Evolutionary conservation across 2,797 vertebrate genomes (phyloP), one percentile per base, ranked within the genome.

Genomic region (Thripadectes ignobilis): DNA sequence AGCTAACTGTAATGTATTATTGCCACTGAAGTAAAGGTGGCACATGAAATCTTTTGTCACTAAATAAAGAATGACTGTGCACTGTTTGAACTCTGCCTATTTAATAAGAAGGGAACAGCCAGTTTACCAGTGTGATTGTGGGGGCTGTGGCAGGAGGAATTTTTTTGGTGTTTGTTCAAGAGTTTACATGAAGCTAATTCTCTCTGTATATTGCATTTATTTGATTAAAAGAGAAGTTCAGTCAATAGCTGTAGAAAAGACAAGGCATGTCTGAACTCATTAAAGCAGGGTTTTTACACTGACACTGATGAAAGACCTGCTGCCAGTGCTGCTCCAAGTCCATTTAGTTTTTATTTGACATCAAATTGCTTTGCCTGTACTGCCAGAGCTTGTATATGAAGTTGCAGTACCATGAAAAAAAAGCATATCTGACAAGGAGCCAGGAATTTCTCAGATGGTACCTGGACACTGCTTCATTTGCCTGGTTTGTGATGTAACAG

Each of bases 231-330:
- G 76, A 66, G 39, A 72, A n/a, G 46, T 32, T 92, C 45, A 78
- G 63, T 96, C 88, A 94, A 86, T 95, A 96, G 73, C 75, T 84
- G 55, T 65, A 83, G 62, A 46, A 76, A 91, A 92, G 79, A 49
- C 26, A 89, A 96, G 78, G 71, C 57, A 84, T 83, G 93, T 96
- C 95, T 90, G 92, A 95, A 93, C 39, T 92, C 39, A 94, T 95
- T 96, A 95, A 86, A 93, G 67, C 20, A 88, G 3, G 6, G 34
- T 87, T 83, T 88, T 46, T 67, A 72, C 7, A 0, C 24, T 94
- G 81, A 85, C 95, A 87, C 81, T 96, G 90, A 96, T 72, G 77
- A 92, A 94, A 95, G 68, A 89, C 88, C 84, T 82, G 62, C 75
- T 91, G 93, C 86, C 83, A 66, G 76, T 80, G 51, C 38, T 89